Evolutionary conservation across 2,113 vertebrate genomes (phyloP).

Genomic region (Siniperca knerii): DNA sequence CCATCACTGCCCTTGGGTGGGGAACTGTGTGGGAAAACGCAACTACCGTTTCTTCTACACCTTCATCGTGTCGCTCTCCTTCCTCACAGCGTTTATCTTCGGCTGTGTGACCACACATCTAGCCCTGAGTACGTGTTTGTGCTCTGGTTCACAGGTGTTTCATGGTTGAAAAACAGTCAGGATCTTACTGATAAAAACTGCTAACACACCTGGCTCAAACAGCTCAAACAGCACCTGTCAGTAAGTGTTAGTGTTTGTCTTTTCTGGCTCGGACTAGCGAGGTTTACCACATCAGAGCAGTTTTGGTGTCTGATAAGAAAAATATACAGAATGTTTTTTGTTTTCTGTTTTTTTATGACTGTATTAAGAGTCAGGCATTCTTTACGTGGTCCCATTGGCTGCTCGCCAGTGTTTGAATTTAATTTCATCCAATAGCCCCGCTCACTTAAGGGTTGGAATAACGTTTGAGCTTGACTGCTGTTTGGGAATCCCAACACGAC

Average conservation of each 20-base stretch:
- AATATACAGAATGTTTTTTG: neutral
- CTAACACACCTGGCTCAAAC: constrained; percentile 5
- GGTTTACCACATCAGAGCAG: neutral
- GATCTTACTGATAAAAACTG: neutral
- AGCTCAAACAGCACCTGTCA: neutral
- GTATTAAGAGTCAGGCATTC: neutral
- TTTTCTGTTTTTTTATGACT: neutral
- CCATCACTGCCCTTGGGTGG: constrained; percentile 98
- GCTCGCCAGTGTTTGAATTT: neutral
- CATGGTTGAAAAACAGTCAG: neutral
- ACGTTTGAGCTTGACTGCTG: neutral
- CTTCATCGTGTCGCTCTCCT: constrained; percentile 95
- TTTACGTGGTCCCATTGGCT: neutral
- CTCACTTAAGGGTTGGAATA: neutral
- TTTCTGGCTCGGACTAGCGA: neutral
- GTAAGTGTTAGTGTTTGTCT: constrained; percentile 17
- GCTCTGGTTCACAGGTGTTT: neutral
- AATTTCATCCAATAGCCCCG: no score
- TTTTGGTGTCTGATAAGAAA: neutral
- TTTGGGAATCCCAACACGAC: neutral
- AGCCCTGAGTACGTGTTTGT: constrained; percentile 87
- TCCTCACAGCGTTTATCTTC: constrained; percentile 95
- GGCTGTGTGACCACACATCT: constrained; percentile 96
- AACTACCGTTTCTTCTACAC: constrained; percentile 98
- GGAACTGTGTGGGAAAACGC: constrained; percentile 96